Percentiles rank a stretch among this genome's conserved stretches.
Evolutionary conservation across 2,888 invertebrate genomes (phyloP).

Genomic region (Zootermopsis nevadensis): DNA sequence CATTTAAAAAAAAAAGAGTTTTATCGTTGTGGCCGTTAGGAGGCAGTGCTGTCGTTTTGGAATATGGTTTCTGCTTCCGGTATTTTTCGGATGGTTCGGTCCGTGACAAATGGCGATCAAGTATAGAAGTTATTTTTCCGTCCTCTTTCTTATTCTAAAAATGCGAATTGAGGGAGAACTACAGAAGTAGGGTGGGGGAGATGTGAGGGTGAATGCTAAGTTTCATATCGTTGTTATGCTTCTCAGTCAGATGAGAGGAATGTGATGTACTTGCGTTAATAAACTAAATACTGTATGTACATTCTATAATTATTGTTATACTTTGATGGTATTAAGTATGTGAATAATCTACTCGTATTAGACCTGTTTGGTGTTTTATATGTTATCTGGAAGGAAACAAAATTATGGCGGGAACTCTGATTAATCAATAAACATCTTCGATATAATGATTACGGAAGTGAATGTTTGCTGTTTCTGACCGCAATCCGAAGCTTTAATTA

Average conservation of each 20-base stretch:
- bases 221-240: slow-evolving; percentile 12
- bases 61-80: slow-evolving; percentile 50
- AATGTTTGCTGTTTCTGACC: no score
- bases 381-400: no score
- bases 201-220: slow-evolving; percentile 21
- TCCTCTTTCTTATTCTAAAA: slow-evolving; percentile 18
- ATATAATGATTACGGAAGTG: no score
- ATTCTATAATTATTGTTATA: no score
- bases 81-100: slow-evolving; percentile 50
- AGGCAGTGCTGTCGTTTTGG: slow-evolving; percentile 28
- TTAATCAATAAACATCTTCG: no score
- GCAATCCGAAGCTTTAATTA: no score
- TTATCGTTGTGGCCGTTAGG: slow-evolving; percentile 44
- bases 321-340: no score
- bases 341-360: no score
- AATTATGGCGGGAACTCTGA: no score
- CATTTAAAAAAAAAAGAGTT: slow-evolving; percentile 27
- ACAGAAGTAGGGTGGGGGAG: slow-evolving; percentile 24
- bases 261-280: no score
- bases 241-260: background rate
- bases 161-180: slow-evolving; percentile 8
- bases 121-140: slow-evolving; percentile 27
- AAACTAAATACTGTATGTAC: no score
- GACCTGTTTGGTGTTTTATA: no score
- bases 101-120: slow-evolving; percentile 50